Evolutionary conservation across 1,140 invertebrate genomes (phyloP).

Genomic region (Periplaneta americana): DNA sequence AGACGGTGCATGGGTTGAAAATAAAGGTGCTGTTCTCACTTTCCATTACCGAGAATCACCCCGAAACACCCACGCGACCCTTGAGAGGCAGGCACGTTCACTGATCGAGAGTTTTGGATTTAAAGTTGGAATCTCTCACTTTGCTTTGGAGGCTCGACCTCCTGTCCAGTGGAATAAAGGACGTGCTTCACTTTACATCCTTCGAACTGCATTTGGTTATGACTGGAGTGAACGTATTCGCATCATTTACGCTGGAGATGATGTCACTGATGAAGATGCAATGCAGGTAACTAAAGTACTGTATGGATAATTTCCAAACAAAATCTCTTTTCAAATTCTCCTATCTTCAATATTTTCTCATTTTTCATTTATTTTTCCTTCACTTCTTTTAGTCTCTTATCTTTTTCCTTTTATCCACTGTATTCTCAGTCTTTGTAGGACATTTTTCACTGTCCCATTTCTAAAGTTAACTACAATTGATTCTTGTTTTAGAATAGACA

Average conservation of each 20-base stretch:
- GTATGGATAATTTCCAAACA: no score
- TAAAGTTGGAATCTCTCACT: constrained; percentile 68
- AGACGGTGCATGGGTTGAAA: constrained; percentile 88
- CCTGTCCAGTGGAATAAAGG: constrained; percentile 88
- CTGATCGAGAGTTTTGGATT: constrained; percentile 71
- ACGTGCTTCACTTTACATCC: constrained; percentile 84
- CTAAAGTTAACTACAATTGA: no score
- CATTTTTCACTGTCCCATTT: no score
- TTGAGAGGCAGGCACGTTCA: constrained; percentile 60
- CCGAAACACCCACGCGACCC: constrained; percentile 49
- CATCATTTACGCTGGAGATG: constrained; percentile 87
- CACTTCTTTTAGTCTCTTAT: neutral
- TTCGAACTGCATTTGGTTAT: constrained; percentile 81
- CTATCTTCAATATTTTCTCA: neutral
- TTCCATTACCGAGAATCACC: constrained; percentile 86
- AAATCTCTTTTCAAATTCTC: neutral
- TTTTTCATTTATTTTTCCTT: neutral
- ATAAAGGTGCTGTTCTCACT: constrained; percentile 80
- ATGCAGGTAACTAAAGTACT: constrained; percentile 84
- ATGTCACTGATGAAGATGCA: constrained; percentile 85
- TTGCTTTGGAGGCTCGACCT: constrained; percentile 80
- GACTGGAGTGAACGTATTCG: constrained; percentile 88
- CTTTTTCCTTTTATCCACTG: neutral
- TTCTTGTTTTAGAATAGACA: no score
- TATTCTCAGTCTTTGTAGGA: no score